Evolutionary conservation across 2,797 vertebrate species (phyloP), one percentile per base, ranked within the genome.

Genomic region (Schizopygopsis malacanthus): DNA sequence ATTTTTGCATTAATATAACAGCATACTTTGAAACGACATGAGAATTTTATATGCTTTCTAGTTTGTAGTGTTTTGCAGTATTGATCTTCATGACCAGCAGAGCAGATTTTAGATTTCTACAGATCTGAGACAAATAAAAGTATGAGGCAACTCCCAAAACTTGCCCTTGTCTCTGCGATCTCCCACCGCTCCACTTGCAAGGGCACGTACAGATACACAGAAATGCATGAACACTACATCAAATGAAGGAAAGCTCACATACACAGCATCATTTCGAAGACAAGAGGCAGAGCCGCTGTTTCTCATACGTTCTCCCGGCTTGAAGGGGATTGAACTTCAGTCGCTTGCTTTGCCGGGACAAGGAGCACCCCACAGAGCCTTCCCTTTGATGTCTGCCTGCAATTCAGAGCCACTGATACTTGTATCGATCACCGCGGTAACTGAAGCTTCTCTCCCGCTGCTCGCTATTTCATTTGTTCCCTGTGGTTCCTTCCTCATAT

Each of bases 371-470:
- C 22, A 54, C 89, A 82, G 91, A 59, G 69, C 43, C 12, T 33
- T 56, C 13, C 59, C 90, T 94, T 93, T 95, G 93, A 94, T 92
- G 90, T 88, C 77, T 4, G 88, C 86, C 92, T 80, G 90, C 88
- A 86, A 87, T 87, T 92, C 89, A 90, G 92, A 92, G 92, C 89
- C 89, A 90, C 89, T 90, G 91, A 90, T 90, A 90, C 88, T 77
- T 87, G 70, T 90, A 94, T 92, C 67, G 93, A 95, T 94, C 83
- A 79, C 83, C 87, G 85, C 33, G 81, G 89, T 90, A 92, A 85
- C 90, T 79, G 87, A 88, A 90, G 89, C 84, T 83, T 65, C 81
- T 85, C 87, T 89, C 93, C 91, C 54, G 89, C 90, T 91, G 91
- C 43, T 91, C 87, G 52, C 77, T 81, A 81, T 91, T 92, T 88